Evolutionary conservation across 2,113 vertebrate species (phyloP), one percentile per base, ranked within the genome.

Genomic region (Himantopus leucocephalus): DNA sequence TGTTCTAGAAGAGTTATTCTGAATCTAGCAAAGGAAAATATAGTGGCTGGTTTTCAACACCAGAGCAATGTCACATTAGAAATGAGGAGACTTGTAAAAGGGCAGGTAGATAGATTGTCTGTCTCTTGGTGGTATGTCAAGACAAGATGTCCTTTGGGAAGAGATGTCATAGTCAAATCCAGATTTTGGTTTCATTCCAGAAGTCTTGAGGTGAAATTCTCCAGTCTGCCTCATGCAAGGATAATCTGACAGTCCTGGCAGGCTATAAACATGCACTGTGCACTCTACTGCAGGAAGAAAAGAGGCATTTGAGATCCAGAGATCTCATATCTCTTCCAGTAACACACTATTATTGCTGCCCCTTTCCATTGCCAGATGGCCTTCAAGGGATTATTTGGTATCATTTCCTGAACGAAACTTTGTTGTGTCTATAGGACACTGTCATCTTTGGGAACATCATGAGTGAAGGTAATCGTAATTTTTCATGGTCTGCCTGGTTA

Each of bases 201-300:
- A 88, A 93, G 27, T 87, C 76, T 67, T 3, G 48, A 72, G 85
- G 89, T 89, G 70, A 91, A 92, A 94, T 95, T 81, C 88, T 81
- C 43, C 43, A 45, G 39, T 43, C 56, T 87, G 67, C 37, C 35
- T 63, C 83, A 32, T 1, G 53, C 52, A 52, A 81, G 73, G 88
- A 64, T 78, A 59, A 81, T 58, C 45, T 80, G 83, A 53, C 43
- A 70, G 76, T 48, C 56, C 59, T 3, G 50, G 27, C 60, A 83
- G 56, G 43, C 72, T 3, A 1, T 34, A 78, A 92, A 8, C n/a
- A 45, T 1, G 19, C 56, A 12, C 20, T 5, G 22, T 39, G 52
- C 5, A 10, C 34, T 47, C n/a, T 76, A 34, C 64, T 64, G 43
- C 4, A 8, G 68, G 75, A n/a, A 64, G 56, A 64, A 81, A 26